Base-by-base conservation (phyloP, 92 coral and sea anemone genomes). In the Palythoa heliodiscus region DNA sequence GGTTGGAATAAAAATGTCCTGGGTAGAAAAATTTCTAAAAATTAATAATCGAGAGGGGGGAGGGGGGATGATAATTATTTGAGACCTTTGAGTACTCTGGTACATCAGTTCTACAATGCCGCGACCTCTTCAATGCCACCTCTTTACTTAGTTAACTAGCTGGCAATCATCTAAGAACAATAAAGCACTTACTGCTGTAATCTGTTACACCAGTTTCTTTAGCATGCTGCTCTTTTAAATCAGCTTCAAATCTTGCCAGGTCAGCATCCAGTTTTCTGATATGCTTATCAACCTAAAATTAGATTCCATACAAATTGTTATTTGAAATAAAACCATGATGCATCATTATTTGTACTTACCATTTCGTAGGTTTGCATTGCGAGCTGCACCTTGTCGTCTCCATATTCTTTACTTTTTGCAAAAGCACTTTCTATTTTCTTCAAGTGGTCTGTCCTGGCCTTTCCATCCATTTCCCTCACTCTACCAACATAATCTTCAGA, bases 281-380 rank as follows among this genome's bases (percentile, higher is more conserved):
- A 89, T 96, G 98, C 77, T 96, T 96, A 71, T 96, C 98, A 83
- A 96, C 98, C 98, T 96, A 73, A 16, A 82, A 61, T 29, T 29
- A 29, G 35, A 29, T 0, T 29, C 1, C 35, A 29, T 29, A 29
- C 35, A 29, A 29, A 29, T 29, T 1, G 35, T 29, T 29, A 29
- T 29, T 29, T 29, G 35, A 29, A 29, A 29, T 29, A 29, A 0
- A 29, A 29, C 35, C 35, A 29, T 29, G 35, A 43, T 43, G 7
- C 50, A 43, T 43, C 50, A 43, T 43, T 43, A 43, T 3, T 43
- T 43, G 8, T 7, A 86, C 91, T 40, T 70, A 96, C 99, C 99
- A 96, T 96, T 93, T 96, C 99, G 87, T 96, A 96, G 43, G 99
- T 96, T 69, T 96, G 99, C 99, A 96, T 96, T 71, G 99, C 99